Conservation (phyloP, 2,888 invertebrate species). For the Leptinotarsa tumamoca region DNA sequence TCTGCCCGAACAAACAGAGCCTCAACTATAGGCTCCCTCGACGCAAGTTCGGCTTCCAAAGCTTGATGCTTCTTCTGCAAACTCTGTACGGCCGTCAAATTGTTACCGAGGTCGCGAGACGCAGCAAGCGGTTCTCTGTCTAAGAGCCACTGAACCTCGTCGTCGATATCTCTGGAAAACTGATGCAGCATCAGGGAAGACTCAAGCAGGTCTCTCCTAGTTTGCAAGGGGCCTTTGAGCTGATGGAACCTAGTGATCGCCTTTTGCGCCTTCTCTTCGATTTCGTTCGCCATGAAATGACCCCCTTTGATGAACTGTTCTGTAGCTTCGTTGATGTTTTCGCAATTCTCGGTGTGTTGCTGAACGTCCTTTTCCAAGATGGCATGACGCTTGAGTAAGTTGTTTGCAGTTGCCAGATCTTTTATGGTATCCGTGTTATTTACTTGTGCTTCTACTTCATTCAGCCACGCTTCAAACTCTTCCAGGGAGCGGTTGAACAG, state of each 20-base stretch:
- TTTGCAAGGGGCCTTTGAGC: constrained; percentile 90
- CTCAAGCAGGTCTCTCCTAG: constrained; percentile 90
- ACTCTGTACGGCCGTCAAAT: constrained; percentile 83
- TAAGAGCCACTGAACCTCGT: constrained; percentile 91
- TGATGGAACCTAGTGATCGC: constrained; percentile 72
- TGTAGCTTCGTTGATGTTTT: constrained; percentile 83
- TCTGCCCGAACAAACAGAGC: constrained; percentile 80
- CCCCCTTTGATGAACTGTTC: constrained; percentile 81
- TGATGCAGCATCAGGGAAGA: constrained; percentile 90
- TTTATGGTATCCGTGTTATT: constrained; percentile 85
- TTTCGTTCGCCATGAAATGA: constrained; percentile 92
- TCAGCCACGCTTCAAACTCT: constrained; percentile 94
- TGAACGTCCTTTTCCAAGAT: constrained; percentile 89
- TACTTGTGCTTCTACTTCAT: constrained; percentile 82
- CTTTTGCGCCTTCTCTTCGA: constrained; percentile 78
- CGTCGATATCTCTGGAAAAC: constrained; percentile 91
- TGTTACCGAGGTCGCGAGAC: constrained; percentile 74
- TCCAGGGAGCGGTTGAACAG: constrained; percentile 90
- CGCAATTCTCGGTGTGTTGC: constrained; percentile 86
- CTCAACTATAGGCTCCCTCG: constrained; percentile 87
- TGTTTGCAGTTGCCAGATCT: constrained; percentile 88
- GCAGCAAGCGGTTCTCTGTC: constrained; percentile 80
- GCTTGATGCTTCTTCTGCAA: constrained; percentile 94
- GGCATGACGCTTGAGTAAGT: constrained; percentile 82
- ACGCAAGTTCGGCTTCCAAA: constrained; percentile 88